Base-by-base conservation (phyloP, 2,797 vertebrate species). In the Characodon lateralis region DNA sequence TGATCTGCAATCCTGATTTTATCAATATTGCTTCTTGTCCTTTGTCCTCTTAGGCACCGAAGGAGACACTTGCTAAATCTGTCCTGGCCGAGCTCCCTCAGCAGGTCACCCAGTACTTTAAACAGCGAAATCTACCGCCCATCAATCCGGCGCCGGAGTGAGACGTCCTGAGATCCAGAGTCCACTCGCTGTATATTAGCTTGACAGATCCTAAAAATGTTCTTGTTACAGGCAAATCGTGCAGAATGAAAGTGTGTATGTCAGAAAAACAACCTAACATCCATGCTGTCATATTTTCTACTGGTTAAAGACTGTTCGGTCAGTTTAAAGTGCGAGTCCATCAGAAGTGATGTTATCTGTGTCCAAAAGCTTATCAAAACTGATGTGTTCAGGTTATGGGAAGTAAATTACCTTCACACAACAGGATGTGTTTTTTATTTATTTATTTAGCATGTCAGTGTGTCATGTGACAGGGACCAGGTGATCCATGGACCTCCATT, bases 41-140 rank as follows among this genome's bases (percentile, higher is more conserved):
- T 69, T 56, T 31, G 22, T 69, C 56, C 61, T 61, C n/a, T 66
- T 78, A 99, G 98, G 98, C 98, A 18, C 97, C 98, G 46, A 99
- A 99, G 93, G 98, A 99, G 93, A 99, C 98, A 10, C 92, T 99
- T 83, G 98, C 98, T 91, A 99, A 98, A 93, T 98, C 98, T 0
- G 97, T 99, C 79, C 91, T 99, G 95, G 98, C 98, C 0, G 98
- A 99, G 89, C 95, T 99, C 84, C 98, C 98, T 55, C 98, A 99
- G 92, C 98, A 99, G 93, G 98, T 99, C 13, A 97, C 98, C 73
- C 97, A 98, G 94, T 99, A 99, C 92, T 99, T 99, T 93, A 99
- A 99, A 93, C 98, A 97, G 91, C 94, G 96, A 91, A 99, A 98
- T 93, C 91, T 99, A 89, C 95, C 97, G 0, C 98, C 98, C 73